Evolutionary conservation across 1,140 invertebrate genomes (phyloP).

Genomic region (Cotesia vestalis): DNA sequence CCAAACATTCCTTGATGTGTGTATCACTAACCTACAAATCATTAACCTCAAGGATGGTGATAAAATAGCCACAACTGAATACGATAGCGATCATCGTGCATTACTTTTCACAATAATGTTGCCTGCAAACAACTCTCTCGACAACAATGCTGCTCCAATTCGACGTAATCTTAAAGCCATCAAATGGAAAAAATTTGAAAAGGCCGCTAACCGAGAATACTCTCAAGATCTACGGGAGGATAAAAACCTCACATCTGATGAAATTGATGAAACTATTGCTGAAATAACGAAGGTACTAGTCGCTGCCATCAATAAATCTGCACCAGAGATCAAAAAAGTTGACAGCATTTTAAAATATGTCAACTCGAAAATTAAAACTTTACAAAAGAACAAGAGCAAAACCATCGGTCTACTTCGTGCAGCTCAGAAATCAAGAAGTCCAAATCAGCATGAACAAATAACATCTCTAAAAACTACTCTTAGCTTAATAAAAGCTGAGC

Average conservation of each 20-base stretch:
- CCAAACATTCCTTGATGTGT: not conserved
- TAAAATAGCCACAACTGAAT: conserved; percentile 24
- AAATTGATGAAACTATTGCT: conserved; percentile 10
- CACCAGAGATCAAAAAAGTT: not conserved
- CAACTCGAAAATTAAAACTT: conserved; percentile 25
- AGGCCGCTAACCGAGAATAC: not conserved
- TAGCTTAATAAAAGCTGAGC: too few species aligned
- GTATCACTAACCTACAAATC: not conserved
- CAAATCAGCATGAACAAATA: too few species aligned
- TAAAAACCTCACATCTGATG: conserved; percentile 22
- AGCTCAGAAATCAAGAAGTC: too few species aligned
- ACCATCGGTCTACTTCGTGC: conserved; percentile 2
- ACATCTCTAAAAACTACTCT: too few species aligned
- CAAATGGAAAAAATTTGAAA: conserved; percentile 26
- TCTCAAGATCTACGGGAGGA: not conserved
- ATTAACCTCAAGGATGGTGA: not conserved
- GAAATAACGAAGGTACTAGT: not conserved
- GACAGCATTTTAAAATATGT: conserved; percentile 16
- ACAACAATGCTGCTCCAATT: not conserved
- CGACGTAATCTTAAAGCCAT: conserved; percentile 1
- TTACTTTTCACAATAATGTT: not conserved
- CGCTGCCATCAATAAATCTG: not conserved
- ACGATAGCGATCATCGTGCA: conserved; percentile 30
- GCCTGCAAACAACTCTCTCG: not conserved
- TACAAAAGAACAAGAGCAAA: conserved; percentile 19